Evolutionary conservation across 2,888 invertebrate genomes (phyloP).

Genomic region (Nomada ferruginata): DNA sequence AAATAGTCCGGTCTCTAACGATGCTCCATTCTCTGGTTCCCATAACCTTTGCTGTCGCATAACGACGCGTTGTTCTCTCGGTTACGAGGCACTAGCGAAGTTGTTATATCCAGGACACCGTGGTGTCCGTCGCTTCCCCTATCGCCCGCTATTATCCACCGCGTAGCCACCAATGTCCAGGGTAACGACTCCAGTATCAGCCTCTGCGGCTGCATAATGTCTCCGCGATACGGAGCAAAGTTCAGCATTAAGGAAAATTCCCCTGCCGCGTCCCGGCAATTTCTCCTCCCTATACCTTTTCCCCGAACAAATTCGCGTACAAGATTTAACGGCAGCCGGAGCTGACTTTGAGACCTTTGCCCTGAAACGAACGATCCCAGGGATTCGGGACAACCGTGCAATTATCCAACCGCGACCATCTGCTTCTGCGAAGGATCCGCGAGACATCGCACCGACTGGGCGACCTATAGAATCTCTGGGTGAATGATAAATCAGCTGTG

Average conservation of each 20-base stretch:
- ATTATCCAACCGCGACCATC: neutral
- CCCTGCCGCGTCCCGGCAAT: too few relatives aligned
- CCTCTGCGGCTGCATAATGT: constrained; percentile 76
- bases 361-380: neutral
- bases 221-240: neutral
- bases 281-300: too few relatives aligned
- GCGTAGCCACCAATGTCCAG: neutral
- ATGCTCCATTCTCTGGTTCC: constrained; percentile 11
- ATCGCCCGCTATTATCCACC: neutral
- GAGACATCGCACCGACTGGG: neutral
- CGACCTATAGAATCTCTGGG: neutral
- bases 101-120: constrained; percentile 76
- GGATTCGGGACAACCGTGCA: neutral
- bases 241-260: neutral
- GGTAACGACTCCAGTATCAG: constrained; percentile 58
- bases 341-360: too few relatives aligned
- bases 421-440: neutral
- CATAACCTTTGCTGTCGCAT: constrained; percentile 23
- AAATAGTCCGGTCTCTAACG: constrained; percentile 56
- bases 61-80: constrained; percentile 71
- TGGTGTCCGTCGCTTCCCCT: constrained; percentile 16
- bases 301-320: neutral
- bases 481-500: constrained; percentile 16
- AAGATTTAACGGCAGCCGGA: too few relatives aligned
- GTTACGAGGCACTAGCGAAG: constrained; percentile 74